Percentiles rank a stretch among this genome's conserved stretches.
Evolutionary conservation across 2,888 invertebrate species (phyloP).

Genomic region (Sussaba pulchella): DNA sequence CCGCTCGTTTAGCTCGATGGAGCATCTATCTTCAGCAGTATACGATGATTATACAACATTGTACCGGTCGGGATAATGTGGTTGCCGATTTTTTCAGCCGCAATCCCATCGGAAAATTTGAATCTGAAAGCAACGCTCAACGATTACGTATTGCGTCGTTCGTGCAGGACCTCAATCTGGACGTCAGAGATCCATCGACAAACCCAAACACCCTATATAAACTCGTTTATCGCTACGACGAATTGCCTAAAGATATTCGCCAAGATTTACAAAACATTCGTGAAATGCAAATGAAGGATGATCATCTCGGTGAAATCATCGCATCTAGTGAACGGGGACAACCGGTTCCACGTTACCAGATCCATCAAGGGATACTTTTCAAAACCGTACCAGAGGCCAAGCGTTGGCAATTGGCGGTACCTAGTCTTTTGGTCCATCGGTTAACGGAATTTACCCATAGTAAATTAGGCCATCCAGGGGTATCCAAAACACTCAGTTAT

Average conservation of each 20-base stretch:
- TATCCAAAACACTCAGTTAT: not conserved
- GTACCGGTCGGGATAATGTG: constrained; percentile 70
- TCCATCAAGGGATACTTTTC: not conserved
- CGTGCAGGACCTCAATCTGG: not conserved
- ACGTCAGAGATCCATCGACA: too few species aligned
- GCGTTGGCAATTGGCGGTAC: not conserved
- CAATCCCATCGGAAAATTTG: constrained; percentile 58
- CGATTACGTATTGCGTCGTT: not conserved
- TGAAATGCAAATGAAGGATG: not conserved
- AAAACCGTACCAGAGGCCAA: too few species aligned
- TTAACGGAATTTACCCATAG: not conserved
- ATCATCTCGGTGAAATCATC: not conserved
- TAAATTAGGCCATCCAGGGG: constrained; percentile 1
- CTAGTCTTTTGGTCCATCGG: not conserved
- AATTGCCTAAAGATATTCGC: constrained; percentile 13
- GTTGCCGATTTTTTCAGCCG: too few species aligned
- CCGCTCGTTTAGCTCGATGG: too few species aligned
- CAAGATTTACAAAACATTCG: not conserved
- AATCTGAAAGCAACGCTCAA: not conserved
- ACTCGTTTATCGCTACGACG: not conserved
- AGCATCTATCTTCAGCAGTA: too few species aligned
- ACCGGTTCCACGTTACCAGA: not conserved
- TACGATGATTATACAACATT: constrained; percentile 65
- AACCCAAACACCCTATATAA: not conserved
- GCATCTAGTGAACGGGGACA: not conserved